phyloP scores from a whole-genome alignment of 2,113 vertebrate species.

The Stegastes partitus region DNA sequence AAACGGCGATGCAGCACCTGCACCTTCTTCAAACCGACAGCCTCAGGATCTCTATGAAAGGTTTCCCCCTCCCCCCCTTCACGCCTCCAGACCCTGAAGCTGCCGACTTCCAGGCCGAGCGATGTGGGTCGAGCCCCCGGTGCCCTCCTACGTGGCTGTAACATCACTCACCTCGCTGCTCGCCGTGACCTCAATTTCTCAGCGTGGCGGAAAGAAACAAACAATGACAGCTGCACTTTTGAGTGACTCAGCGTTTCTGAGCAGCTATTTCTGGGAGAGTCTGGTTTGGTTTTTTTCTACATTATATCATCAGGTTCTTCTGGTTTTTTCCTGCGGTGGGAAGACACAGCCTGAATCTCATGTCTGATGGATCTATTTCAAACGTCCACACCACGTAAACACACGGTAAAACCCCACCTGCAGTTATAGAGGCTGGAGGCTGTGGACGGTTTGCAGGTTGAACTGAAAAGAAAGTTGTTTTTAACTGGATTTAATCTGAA shows the following conservation, averaged over 20 bases:
- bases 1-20: background rate
- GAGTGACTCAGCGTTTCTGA: slow-evolving; percentile 22
- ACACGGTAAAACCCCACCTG: too few species aligned
- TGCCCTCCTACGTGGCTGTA: slow-evolving; percentile 4
- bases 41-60: background rate
- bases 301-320: too few species aligned
- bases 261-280: slow-evolving; percentile 8
- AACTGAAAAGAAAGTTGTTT: too few species aligned
- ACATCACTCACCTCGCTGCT: slow-evolving; percentile 19
- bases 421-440: too few species aligned
- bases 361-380: too few species aligned
- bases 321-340: too few species aligned
- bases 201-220: background rate
- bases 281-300: background rate
- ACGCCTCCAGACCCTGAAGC: background rate
- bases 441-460: too few species aligned
- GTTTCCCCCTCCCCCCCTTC: background rate
- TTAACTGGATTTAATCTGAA: too few species aligned
- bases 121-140: background rate
- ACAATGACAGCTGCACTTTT: background rate
- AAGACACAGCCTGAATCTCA: too few species aligned
- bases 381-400: too few species aligned
- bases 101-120: slow-evolving; percentile 2
- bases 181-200: slow-evolving; percentile 41
- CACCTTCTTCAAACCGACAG: background rate